Evolutionary conservation across 2,797 vertebrate genomes (phyloP).

Genomic region (Harpagifer antarcticus): DNA sequence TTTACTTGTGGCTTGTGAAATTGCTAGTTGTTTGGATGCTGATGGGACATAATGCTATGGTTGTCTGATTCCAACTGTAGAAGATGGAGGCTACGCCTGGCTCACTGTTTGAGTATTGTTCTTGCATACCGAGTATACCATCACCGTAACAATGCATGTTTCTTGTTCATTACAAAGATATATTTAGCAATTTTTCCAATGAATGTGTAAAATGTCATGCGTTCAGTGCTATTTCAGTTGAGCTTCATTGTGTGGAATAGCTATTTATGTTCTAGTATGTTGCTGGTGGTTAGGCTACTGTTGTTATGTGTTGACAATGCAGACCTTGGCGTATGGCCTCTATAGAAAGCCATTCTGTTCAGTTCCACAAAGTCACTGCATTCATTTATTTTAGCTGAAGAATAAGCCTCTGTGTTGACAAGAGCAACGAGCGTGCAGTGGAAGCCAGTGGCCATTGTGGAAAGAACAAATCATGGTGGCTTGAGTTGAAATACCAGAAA

Average conservation of each 20-base stretch:
- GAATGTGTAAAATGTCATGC: conserved; percentile 21
- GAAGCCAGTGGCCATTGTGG: conserved; percentile 53
- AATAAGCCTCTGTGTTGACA: conserved; percentile 73
- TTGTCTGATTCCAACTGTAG: conserved; percentile 81
- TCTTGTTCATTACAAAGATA: conserved; percentile 40
- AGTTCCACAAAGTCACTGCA: conserved; percentile 70
- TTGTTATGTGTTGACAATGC: conserved; percentile 60
- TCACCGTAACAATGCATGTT: conserved; percentile 19
- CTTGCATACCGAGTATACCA: conserved; percentile 39
- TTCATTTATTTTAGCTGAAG: conserved; percentile 75
- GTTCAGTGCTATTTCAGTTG: conserved; percentile 26
- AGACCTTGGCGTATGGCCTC: conserved; percentile 69
- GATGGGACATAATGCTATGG: conserved; percentile 72
- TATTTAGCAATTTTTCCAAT: conserved; percentile 37
- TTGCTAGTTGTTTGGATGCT: conserved; percentile 56
- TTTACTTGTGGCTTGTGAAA: conserved; percentile 63
- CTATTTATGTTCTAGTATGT: conserved; percentile 41
- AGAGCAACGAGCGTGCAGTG: conserved; percentile 46
- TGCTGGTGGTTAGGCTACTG: conserved; percentile 53
- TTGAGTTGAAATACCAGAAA: conserved; percentile 41
- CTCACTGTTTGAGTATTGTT: conserved; percentile 58
- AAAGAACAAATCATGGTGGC: conserved; percentile 61
- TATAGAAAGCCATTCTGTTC: conserved; percentile 71
- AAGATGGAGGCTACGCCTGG: conserved; percentile 58
- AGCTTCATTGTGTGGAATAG: conserved; percentile 36